A percentile compares a stretch with the other conserved stretches of the same genome.
phyloP scores from a whole-genome alignment of 2,113 vertebrate species.

The Protobothrops mucrosquamatus region DNA sequence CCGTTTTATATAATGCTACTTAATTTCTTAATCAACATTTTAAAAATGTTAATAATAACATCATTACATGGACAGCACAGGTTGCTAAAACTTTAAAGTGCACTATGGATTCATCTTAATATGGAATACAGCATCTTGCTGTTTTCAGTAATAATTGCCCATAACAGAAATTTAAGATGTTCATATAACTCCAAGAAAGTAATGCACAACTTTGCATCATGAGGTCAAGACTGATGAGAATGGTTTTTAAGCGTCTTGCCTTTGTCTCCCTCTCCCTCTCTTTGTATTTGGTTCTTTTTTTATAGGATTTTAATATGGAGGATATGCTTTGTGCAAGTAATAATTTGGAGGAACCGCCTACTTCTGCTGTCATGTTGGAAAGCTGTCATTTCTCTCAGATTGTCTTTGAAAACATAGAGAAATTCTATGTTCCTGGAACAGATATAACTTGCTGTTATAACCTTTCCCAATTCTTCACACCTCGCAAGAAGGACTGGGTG shows the following conservation, averaged over 20 bases:
- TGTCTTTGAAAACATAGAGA: constrained; percentile 62
- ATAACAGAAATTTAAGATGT: neutral
- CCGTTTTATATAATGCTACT: neutral
- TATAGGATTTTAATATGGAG: constrained; percentile 57
- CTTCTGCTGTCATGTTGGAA: constrained; percentile 51
- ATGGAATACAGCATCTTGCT: neutral
- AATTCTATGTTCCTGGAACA: constrained; percentile 60
- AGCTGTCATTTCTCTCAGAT: constrained; percentile 66
- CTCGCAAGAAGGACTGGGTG: constrained; percentile 70
- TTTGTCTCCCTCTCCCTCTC: neutral
- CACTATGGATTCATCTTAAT: neutral
- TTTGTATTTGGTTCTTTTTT: neutral
- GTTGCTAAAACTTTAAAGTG: neutral
- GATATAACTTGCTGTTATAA: constrained; percentile 65
- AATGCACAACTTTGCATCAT: neutral
- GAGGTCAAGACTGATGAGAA: too few relatives aligned
- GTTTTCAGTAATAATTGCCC: neutral
- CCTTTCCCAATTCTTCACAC: constrained; percentile 46
- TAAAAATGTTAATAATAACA: neutral
- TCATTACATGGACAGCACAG: neutral
- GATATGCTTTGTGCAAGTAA: neutral
- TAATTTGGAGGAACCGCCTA: constrained; percentile 48
- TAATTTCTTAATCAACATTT: neutral
- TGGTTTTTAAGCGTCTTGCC: neutral
- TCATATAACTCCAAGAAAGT: neutral